Base-by-base conservation (phyloP, 2,888 invertebrate species). In the Unio delphinus region DNA sequence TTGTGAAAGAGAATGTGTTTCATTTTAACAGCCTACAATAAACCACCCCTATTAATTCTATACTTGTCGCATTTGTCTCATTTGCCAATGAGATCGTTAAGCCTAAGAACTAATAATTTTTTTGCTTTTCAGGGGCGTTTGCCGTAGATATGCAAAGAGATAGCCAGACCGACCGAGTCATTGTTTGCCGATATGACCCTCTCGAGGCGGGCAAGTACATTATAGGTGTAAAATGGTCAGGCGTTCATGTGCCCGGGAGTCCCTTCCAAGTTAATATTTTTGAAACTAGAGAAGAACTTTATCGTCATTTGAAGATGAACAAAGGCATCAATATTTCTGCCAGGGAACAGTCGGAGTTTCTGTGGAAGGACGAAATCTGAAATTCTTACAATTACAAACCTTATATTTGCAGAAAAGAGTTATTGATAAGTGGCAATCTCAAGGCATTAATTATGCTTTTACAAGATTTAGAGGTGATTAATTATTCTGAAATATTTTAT, bases 251-350 rank as follows among this genome's bases (percentile, higher is more conserved):
- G 55, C 98, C 98, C 64, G 99, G 99, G 68, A 98, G 98, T 65
- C 99, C 99, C 0, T 99, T 99, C 92, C 95, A 95, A 76, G 98
- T 99, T 77, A 96, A 97, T 95, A 98, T 99, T 86, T 99, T 98
- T 90, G 99, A 99, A 90, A 99, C 98, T 17, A 96, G 97, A 89
- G 97, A 98, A 90, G 98, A 99, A 90, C 92, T 97, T 1, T 67
- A 76, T 15, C 70, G 55, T 28, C 73, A 79, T 54, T 68, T 75
- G 11, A 63, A 70, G 55, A 26, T 72, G 28, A 74, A 72, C 18
- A 80, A 77, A 23, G 73, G 74, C 45, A 63, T 67, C 1, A 74
- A 73, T 34, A 55, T 75, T 8, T 74, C 72, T 18, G 64, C 73
- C 11, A 71, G 76, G 4, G 69, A 74, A 45, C 67, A 78, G 55